Base-by-base conservation (phyloP, 2,797 vertebrate species). In the Mionectes olivaceus region DNA sequence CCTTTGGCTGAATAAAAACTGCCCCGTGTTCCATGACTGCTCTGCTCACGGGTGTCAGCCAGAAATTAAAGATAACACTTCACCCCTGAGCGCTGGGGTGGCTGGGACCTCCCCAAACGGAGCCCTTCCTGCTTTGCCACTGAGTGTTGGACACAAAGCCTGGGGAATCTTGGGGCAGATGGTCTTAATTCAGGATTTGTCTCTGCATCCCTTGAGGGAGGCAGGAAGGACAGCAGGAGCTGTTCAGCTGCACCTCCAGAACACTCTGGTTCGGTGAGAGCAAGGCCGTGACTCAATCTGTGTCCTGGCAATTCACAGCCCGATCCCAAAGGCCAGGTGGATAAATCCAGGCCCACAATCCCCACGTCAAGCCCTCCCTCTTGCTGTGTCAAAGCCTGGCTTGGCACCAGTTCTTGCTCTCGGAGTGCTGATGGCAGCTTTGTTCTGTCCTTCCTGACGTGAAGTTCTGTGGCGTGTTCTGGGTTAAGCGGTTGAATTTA, bases 21-120 rank as follows among this genome's bases (percentile, higher is more conserved):
- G 10, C 18, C 5, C n/a, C 44, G 1, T 0, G 0, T 69, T 67
- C 47, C 24, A 2, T 35, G 25, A 2, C 3, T 55, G 64, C 5
- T 56, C 64, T 39, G 75, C 28, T 68, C 44, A 15, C 4, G 0
- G 17, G 4, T 16, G 2, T 71, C 10, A 46, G 35, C 22, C 50
- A 74, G 73, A 37, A 79, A 44, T 67, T 10, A 23, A 55, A 56
- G 79, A 52, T 19, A 59, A 23, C 8, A 4, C 61, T 37, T 65
- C 25, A 68, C 18, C 47, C 47, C 55, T 60, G 35, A 27, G 11
- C 12, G 2, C 32, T 0, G 0, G 30, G 25, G 22, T 11, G 68
- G 4, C 41, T 33, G 53, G 32, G 53, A 53, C 25, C 9, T 71
- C n/a, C 49, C 39, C 59, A 35, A 0, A 23, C 57, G 27, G 68